Percentiles rank a stretch among this genome's conserved stretches.
phyloP scores from a whole-genome alignment of 2,888 invertebrate genomes.

The Ochlodes sylvanus region DNA sequence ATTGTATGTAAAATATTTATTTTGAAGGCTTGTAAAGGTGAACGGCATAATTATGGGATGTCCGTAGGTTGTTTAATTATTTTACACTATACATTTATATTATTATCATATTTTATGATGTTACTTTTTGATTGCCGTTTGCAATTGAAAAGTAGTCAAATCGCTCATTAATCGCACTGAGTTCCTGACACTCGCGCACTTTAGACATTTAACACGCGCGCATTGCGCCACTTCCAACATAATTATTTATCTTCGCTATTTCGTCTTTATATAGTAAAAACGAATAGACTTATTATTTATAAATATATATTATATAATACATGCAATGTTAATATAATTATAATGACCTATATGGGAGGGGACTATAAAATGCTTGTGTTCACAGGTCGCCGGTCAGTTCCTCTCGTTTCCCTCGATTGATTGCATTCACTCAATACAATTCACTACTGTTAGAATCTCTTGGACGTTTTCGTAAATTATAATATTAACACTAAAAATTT shows the following conservation, averaged over 20 bases:
- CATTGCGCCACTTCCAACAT: slow-evolving; percentile 21
- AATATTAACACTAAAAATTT: no score
- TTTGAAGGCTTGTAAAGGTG: slow-evolving; percentile 18
- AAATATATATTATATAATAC: slow-evolving; percentile 6
- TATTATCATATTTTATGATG: slow-evolving; percentile 12
- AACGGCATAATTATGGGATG: background rate
- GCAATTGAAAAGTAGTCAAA: slow-evolving; percentile 18
- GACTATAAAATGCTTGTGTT: background rate
- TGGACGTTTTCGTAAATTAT: no score
- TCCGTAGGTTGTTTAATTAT: slow-evolving; percentile 14
- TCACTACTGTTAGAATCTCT: no score
- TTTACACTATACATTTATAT: slow-evolving; percentile 34
- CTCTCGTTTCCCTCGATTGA: background rate
- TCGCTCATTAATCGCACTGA: slow-evolving; percentile 19
- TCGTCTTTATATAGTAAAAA: slow-evolving; percentile 19
- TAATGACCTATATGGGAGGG: slow-evolving; percentile 6
- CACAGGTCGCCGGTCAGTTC: background rate
- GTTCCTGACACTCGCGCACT: slow-evolving; percentile 30
- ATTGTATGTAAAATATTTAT: slow-evolving; percentile 4
- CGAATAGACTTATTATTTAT: slow-evolving; percentile 18
- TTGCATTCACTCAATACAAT: background rate
- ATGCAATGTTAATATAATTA: slow-evolving; percentile 8
- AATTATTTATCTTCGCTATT: slow-evolving; percentile 5
- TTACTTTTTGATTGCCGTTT: slow-evolving; percentile 7
- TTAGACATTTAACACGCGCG: slow-evolving; percentile 27